Evolutionary conservation across 2,888 invertebrate species (phyloP), one percentile per base, ranked within the genome.

Genomic region (Geotrupes spiniger): DNA sequence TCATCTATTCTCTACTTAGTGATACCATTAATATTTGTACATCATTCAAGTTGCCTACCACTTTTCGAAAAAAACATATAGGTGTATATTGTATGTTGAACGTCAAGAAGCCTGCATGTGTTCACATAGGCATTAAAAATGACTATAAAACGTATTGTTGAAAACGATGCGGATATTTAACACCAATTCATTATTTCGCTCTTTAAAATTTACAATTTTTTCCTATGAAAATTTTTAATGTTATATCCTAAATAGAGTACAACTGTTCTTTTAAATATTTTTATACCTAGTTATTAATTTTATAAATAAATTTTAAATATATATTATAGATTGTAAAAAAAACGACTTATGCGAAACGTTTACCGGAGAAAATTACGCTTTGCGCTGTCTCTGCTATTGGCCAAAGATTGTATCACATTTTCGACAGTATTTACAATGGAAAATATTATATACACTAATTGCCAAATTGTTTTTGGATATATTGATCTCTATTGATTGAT

Each of bases 231-330:
- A 49, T 44, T 44, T 50, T 45, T 46, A 39, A 41, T 15, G 33
- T 33, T 45, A 50, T 42, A 50, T 50, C 42, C 50, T 50, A 51
- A 51, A 51, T 47, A 53, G 54, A 59, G 58, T 60, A 60, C 59
- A 60, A 60, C 42, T 51, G 49, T 49, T 59, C 56, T 49, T 60
- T 60, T 57, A 45, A 53, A 54, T 60, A 56, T 59, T 59, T 58
- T 54, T 58, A 58, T 55, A 57, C 52, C 55, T 57, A 55, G 53
- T 54, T 56, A 53, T 57, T 57, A 44, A 54, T 56, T 58, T 56
- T 56, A 54, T 54, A 55, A 50, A 53, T 52, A 50, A 21, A 21
- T 21, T 21, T 21, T 21, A 21, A 21, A 21, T 21, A 21, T n/a
- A n/a, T 21, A 21, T 21, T 21, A 6, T 21, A 21, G 21, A 21